Percentiles rank a stretch among this genome's conserved stretches.
Evolutionary conservation across 2,797 vertebrate species (phyloP).

Genomic region (Sylvilagus floridanus): DNA sequence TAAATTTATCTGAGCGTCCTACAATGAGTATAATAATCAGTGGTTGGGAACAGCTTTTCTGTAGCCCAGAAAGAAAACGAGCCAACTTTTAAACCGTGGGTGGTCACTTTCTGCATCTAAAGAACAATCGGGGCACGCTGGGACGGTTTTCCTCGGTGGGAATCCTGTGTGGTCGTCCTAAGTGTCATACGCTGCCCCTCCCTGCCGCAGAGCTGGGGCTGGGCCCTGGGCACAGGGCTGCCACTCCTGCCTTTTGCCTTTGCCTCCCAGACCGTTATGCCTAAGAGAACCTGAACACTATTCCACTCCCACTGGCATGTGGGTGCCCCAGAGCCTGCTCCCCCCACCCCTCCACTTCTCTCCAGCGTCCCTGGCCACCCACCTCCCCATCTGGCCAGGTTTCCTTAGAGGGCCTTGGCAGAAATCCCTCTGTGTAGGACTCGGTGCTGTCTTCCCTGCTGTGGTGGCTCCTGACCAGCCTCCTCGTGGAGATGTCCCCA

Average conservation of each 20-base stretch:
- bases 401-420: neutral
- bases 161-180: neutral
- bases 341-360: neutral
- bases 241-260: neutral
- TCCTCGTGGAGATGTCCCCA: too few relatives aligned
- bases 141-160: neutral
- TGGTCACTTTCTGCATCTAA: neutral
- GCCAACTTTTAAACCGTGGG: neutral
- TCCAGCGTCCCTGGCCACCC: neutral
- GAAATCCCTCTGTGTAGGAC: neutral
- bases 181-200: neutral
- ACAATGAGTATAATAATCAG: neutral
- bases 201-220: neutral
- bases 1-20: conserved; percentile 33
- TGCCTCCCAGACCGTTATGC: too few relatives aligned
- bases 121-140: neutral
- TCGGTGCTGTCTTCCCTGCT: neutral
- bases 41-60: neutral
- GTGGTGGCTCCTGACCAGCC: too few relatives aligned
- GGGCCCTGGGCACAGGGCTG: neutral
- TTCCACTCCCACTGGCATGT: neutral
- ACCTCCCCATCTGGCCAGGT: neutral
- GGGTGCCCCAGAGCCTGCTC: too few relatives aligned
- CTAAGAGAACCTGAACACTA: too few relatives aligned
- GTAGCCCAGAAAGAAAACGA: neutral